Evolutionary conservation across 2,888 invertebrate genomes (phyloP), one percentile per base, ranked within the genome.

Genomic region (Drosophila fulvimacula): DNA sequence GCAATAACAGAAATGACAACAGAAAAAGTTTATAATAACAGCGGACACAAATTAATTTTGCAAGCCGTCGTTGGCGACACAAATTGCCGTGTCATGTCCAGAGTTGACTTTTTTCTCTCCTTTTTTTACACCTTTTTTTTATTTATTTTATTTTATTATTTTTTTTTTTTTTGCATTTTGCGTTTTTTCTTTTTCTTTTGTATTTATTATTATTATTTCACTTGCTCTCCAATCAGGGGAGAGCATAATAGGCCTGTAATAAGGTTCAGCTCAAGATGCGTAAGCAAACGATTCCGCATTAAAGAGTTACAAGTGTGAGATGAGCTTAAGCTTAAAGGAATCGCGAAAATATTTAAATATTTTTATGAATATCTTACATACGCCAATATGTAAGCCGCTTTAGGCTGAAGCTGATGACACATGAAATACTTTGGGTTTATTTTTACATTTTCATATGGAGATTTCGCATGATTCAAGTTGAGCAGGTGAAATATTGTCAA

Each of bases 21-120:
- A 66, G 38, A 70, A 73, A 81, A 79, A 73, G 64, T 69, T 79
- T 76, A 81, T 79, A 84, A 84, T 84, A 84, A 87, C 79, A 85
- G 82, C 74, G 87, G 82, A 74, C 87, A 87, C 82, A 84, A 84
- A 84, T 84, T 87, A 87, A 84, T 87, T 84, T 82, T 78, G 81
- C 82, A 82, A 85, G 79, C 83, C 83, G 82, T 84, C 79, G 82
- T 64, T 78, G 71, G 71, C 87, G 75, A 84, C 84, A 82, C 85
- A 87, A 84, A 87, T 84, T 84, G 87, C 84, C 83, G 73, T 87
- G 87, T 84, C 83, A 84, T 87, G 81, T 77, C 73, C 81, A 86
- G 79, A 81, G 86, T 68, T 81, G 64, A 85, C 68, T 82, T 85
- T 71, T 80, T 61, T 79, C 30, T 46, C 55, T 57, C 13, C 44